phyloP scores from a whole-genome alignment of 2,888 invertebrate genomes.

The Habrosyne pyritoides region DNA sequence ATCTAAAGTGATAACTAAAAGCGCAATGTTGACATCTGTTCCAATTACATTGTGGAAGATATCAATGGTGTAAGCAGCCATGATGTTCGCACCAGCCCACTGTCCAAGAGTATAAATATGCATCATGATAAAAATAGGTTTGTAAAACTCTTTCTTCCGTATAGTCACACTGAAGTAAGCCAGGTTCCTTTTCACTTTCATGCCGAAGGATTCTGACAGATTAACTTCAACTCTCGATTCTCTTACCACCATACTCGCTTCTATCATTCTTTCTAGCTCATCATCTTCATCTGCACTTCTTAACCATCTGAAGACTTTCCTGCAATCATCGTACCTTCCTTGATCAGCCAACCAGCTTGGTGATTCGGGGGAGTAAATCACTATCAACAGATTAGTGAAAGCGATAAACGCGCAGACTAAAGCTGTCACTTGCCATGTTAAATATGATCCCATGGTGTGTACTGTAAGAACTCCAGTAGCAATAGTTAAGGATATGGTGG shows the following conservation, averaged over 20 bases:
- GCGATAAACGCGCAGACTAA: slow-evolving; percentile 68
- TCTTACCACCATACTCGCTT: slow-evolving; percentile 39
- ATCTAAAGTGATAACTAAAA: slow-evolving; percentile 50
- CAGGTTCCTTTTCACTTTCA: slow-evolving; percentile 27
- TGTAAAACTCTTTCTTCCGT: slow-evolving; percentile 55
- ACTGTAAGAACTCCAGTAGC: slow-evolving; percentile 82
- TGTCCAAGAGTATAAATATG: slow-evolving; percentile 55
- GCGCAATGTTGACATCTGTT: slow-evolving; percentile 38
- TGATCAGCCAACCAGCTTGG: slow-evolving; percentile 85
- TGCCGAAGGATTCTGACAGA: slow-evolving; percentile 22
- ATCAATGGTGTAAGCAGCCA: slow-evolving; percentile 53
- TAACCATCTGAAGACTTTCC: slow-evolving; percentile 78
- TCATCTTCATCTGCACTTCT: slow-evolving; percentile 72
- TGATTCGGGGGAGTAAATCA: slow-evolving; percentile 79
- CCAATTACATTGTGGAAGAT: slow-evolving; percentile 52
- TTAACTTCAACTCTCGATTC: slow-evolving; percentile 31
- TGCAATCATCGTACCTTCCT: slow-evolving; percentile 76
- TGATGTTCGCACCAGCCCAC: slow-evolving; percentile 55
- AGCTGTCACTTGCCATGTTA: slow-evolving; percentile 80
- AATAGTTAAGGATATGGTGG: slow-evolving; percentile 80
- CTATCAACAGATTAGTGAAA: slow-evolving; percentile 63
- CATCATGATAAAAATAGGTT: slow-evolving; percentile 60
- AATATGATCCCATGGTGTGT: slow-evolving; percentile 83
- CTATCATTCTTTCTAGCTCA: slow-evolving; percentile 59
- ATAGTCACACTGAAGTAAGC: slow-evolving; percentile 36